A percentile compares a stretch with the other conserved stretches of the same genome.
These are phyloP conservation scores for Matsumyia berberina DNA, from an alignment of 2,888 invertebrate genomes.

Conservation along the genomic window DNA sequence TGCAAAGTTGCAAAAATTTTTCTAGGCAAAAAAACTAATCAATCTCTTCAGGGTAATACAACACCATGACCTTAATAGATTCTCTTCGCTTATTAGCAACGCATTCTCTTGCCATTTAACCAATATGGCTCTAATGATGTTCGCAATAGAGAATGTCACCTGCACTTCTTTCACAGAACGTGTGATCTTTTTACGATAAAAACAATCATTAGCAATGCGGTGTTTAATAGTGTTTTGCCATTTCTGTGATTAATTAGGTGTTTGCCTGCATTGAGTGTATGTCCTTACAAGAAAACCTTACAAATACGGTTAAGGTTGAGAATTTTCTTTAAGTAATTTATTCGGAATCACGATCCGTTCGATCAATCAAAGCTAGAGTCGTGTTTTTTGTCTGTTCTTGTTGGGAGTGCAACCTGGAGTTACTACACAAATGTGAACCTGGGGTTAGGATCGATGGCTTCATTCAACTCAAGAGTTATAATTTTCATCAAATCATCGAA, in stretches of 20 bases:
- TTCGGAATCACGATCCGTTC: background rate
- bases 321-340: background rate
- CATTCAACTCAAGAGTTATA: no score
- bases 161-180: slow-evolving; percentile 32
- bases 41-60: no score
- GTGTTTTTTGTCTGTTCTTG: background rate
- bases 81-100: slow-evolving; percentile 39
- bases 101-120: slow-evolving; percentile 32
- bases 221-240: slow-evolving; percentile 3
- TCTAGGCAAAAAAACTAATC: no score
- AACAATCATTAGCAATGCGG: slow-evolving; percentile 20
- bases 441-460: no score
- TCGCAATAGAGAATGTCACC: slow-evolving; percentile 51
- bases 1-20: no score
- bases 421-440: no score
- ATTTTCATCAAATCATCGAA: background rate
- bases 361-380: background rate
- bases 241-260: slow-evolving; percentile 43
- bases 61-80: slow-evolving; percentile 65
- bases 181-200: slow-evolving; percentile 31
- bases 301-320: no score
- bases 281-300: background rate
- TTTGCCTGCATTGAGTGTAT: background rate
- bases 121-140: slow-evolving; percentile 56
- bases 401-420: background rate